phyloP scores from a whole-genome alignment of 2,797 vertebrate genomes.

The Trachurus trachurus region DNA sequence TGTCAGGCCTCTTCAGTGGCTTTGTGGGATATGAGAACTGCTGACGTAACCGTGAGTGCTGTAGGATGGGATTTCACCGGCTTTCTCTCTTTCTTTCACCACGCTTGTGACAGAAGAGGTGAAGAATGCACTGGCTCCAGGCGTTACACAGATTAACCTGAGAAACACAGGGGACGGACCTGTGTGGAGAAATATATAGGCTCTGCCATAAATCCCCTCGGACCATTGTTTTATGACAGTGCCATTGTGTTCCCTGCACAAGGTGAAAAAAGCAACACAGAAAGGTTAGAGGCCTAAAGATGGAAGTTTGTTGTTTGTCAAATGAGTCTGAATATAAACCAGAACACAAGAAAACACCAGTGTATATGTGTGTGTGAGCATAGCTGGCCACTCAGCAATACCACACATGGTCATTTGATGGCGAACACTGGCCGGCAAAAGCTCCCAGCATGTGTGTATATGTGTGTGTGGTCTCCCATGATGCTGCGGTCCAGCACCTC shows the following conservation, averaged over 20 bases:
- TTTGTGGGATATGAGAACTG: constrained; percentile 84
- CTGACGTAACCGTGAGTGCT: constrained; percentile 81
- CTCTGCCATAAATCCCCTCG: constrained; percentile 58
- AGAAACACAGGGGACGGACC: constrained; percentile 66
- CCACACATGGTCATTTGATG: constrained; percentile 78
- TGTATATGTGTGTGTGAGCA: constrained; percentile 18
- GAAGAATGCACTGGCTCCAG: constrained; percentile 81
- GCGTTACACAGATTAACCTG: constrained; percentile 73
- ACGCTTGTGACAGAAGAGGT: constrained; percentile 70
- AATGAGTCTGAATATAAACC: constrained; percentile 7
- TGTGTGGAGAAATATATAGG: constrained; percentile 61
- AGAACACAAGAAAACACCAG: constrained; percentile 15
- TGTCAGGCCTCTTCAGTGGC: constrained; percentile 78
- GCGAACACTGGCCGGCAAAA: constrained; percentile 69
- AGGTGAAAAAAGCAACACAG: constrained; percentile 50
- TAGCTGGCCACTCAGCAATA: constrained; percentile 64
- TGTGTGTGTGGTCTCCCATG: constrained; percentile 74
- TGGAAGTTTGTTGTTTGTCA: constrained; percentile 10
- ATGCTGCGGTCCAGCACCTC: constrained; percentile 78
- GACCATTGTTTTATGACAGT: constrained; percentile 65
- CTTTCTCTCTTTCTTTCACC: constrained; percentile 76
- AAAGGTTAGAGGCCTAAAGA: constrained; percentile 36
- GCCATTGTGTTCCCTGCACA: constrained; percentile 51
- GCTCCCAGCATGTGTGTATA: constrained; percentile 51
- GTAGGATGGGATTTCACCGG: constrained; percentile 82